These are phyloP conservation scores for Megamerina dolium DNA, from an alignment of 2,888 invertebrate genomes.

Conservation along the genomic window DNA sequence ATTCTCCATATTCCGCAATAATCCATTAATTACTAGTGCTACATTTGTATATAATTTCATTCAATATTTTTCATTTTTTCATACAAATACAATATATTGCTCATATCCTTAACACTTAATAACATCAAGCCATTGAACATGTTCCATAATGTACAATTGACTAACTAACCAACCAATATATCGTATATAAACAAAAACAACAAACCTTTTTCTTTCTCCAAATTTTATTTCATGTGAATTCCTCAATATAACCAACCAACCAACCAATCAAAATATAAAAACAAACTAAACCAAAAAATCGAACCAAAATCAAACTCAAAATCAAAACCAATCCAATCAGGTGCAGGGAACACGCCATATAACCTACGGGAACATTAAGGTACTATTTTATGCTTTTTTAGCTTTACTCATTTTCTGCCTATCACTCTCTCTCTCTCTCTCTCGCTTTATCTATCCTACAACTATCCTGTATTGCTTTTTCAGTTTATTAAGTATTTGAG, in stretches of 20 bases:
- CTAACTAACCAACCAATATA: slow-evolving; percentile 37
- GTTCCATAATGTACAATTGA: no score
- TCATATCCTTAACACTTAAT: no score
- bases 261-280: slow-evolving; percentile 9
- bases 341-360: slow-evolving; percentile 67
- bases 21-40: no score
- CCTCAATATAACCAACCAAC: slow-evolving; percentile 21
- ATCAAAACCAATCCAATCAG: slow-evolving; percentile 48
- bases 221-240: slow-evolving; percentile 47
- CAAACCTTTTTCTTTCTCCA: slow-evolving; percentile 32
- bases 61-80: no score
- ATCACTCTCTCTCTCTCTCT: slow-evolving; percentile 4
- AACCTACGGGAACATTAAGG: slow-evolving; percentile 66
- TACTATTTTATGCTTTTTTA: slow-evolving; percentile 48
- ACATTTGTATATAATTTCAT: no score
- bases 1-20: no score
- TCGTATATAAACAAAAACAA: no score
- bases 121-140: no score
- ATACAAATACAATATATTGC: no score
- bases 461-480: slow-evolving; percentile 3
- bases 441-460: slow-evolving; percentile 7
- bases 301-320: background rate
- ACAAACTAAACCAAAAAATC: background rate
- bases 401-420: slow-evolving; percentile 6
- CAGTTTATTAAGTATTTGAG: background rate